phyloP scores from a whole-genome alignment of 2,113 vertebrate species.

The Chinchilla lanigera region DNA sequence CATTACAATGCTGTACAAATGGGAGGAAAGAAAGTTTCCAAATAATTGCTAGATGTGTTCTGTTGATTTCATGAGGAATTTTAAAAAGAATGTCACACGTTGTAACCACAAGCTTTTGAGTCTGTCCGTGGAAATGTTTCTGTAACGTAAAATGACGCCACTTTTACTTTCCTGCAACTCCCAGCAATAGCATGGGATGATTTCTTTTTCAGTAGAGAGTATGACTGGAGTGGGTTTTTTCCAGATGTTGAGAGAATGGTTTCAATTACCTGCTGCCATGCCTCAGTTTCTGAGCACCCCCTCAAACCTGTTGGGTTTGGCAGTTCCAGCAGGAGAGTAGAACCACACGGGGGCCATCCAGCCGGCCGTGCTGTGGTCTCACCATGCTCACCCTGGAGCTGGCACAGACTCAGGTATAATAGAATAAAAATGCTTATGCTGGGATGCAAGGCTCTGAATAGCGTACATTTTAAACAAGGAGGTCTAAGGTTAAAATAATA shows the following conservation, averaged over 20 bases:
- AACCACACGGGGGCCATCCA: conserved; percentile 55
- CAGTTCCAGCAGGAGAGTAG: conserved; percentile 60
- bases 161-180: conserved; percentile 73
- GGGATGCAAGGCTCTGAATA: conserved; percentile 62
- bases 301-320: conserved; percentile 60
- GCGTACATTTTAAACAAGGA: conserved; percentile 64
- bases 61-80: conserved; percentile 79
- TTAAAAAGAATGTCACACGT: conserved; percentile 85
- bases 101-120: conserved; percentile 81
- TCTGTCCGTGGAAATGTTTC: conserved; percentile 83
- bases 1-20: conserved; percentile 61
- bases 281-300: conserved; percentile 65
- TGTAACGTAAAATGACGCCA: conserved; percentile 79
- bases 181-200: conserved; percentile 52
- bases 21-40: conserved; percentile 45
- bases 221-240: conserved; percentile 43
- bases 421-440: conserved; percentile 53
- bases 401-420: not conserved
- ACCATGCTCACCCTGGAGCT: conserved; percentile 61
- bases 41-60: conserved; percentile 75
- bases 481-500: conserved; percentile 76
- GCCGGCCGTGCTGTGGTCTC: conserved; percentile 57
- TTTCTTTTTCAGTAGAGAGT: conserved; percentile 77
- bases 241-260: conserved; percentile 71
- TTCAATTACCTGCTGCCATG: conserved; percentile 79